phyloP scores from a whole-genome alignment of 2,113 vertebrate genomes.

The Epinephelus lanceolatus region DNA sequence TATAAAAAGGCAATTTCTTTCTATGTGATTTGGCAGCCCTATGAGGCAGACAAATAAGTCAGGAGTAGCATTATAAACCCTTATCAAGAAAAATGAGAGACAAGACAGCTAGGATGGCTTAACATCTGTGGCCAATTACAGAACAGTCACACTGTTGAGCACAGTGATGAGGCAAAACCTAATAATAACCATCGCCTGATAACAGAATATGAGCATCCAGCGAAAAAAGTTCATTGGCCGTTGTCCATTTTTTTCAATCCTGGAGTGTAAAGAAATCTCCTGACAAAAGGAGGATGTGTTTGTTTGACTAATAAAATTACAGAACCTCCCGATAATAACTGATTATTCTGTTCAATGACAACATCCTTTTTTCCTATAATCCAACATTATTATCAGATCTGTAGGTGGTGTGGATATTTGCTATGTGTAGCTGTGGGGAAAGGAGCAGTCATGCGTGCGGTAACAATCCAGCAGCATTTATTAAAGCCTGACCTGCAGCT shows the following conservation, averaged over 20 bases:
- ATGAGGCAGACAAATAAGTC: conserved; percentile 27
- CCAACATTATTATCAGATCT: conserved; percentile 9
- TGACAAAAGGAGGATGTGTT: not conserved
- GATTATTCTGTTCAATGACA: conserved; percentile 1
- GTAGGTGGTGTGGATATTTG: conserved; percentile 25
- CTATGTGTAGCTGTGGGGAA: conserved; percentile 28
- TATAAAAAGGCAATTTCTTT: not conserved
- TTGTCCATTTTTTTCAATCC: not conserved
- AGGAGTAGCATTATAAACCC: conserved; percentile 19
- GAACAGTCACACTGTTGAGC: conserved; percentile 46
- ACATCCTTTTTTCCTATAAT: not conserved
- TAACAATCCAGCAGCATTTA: conserved; percentile 59
- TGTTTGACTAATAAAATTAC: not conserved
- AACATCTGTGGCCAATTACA: conserved; percentile 54
- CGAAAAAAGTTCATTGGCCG: not conserved
- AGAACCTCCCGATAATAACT: conserved; percentile 5
- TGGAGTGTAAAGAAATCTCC: conserved; percentile 7
- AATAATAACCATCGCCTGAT: conserved; percentile 51
- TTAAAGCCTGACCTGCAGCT: conserved; percentile 70
- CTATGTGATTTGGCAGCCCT: conserved; percentile 25
- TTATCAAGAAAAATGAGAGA: conserved; percentile 35
- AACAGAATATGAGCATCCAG: conserved; percentile 31
- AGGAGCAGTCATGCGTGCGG: conserved; percentile 38
- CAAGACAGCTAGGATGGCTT: conserved; percentile 28
- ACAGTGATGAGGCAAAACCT: conserved; percentile 37